Percentiles rank a stretch among this genome's conserved stretches.
Evolutionary conservation across 2,113 vertebrate species (phyloP).

Genomic region (Taurulus bubalis): DNA sequence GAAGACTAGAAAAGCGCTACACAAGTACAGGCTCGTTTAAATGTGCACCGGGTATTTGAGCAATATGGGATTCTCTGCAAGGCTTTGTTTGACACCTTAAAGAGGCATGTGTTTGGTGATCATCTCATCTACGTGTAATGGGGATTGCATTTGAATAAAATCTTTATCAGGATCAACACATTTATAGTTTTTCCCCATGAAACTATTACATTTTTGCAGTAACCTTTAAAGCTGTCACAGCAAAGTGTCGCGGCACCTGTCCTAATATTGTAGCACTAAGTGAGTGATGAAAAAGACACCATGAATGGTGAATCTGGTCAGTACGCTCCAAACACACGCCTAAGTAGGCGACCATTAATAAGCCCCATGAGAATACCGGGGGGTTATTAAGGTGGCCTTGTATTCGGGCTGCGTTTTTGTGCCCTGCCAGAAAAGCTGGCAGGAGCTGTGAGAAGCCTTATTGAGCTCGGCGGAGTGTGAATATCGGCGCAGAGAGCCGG

Average conservation of each 20-base stretch:
- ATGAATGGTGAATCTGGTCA: slow-evolving; percentile 1
- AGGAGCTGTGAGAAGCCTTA: slow-evolving; percentile 32
- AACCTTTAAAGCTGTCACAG: neutral
- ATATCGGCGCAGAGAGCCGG: slow-evolving; percentile 36
- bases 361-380: slow-evolving; percentile 23
- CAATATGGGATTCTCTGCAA: neutral
- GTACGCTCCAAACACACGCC: neutral
- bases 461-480: slow-evolving; percentile 47
- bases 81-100: neutral
- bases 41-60: too few relatives aligned
- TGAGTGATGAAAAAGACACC: neutral
- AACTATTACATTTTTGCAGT: neutral
- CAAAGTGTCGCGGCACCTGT: neutral
- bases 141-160: too few relatives aligned
- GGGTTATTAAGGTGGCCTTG: slow-evolving; percentile 40
- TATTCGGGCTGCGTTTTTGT: slow-evolving; percentile 2
- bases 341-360: slow-evolving; percentile 15
- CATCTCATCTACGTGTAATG: neutral
- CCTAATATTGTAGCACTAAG: neutral
- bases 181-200: neutral
- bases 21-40: too few relatives aligned
- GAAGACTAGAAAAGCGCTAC: too few relatives aligned
- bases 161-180: neutral
- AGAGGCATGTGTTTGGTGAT: neutral
- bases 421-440: slow-evolving; percentile 34